phyloP scores from a whole-genome alignment of 2,797 vertebrate species.

The Dryobates pubescens region DNA sequence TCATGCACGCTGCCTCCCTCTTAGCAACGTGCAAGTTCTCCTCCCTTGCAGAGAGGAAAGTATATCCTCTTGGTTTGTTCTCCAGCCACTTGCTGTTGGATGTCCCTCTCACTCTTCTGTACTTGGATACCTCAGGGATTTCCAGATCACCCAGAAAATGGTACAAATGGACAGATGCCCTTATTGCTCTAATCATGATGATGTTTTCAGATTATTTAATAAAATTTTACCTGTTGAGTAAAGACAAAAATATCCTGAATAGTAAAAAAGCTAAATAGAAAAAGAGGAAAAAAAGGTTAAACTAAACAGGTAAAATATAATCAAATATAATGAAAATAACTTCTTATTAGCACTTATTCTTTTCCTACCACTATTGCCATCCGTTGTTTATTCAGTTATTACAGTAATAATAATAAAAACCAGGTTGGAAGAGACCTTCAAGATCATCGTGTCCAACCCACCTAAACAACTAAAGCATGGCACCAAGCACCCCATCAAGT shows the following conservation, averaged over 20 bases:
- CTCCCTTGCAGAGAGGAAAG: background rate
- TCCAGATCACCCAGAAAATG: background rate
- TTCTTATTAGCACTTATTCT: background rate
- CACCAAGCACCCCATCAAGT: no score
- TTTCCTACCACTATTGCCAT: background rate
- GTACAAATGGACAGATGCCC: background rate
- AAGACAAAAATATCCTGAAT: no score
- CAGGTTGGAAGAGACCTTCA: no score
- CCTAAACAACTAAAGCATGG: no score
- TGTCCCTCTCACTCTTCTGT: background rate
- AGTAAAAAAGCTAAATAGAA: no score
- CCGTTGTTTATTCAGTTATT: background rate
- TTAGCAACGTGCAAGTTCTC: background rate
- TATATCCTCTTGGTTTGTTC: background rate
- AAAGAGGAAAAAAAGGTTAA: no score
- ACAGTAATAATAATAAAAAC: no score
- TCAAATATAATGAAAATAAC: background rate
- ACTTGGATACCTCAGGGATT: background rate
- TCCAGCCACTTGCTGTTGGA: background rate
- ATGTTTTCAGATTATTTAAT: no score
- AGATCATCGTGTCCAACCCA: no score
- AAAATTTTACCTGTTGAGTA: no score
- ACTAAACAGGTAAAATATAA: background rate
- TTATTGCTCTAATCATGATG: no score
- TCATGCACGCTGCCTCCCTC: background rate